A percentile compares a stretch with the other conserved stretches of the same genome.
These are phyloP conservation scores for Notechis scutatus DNA, from an alignment of 2,113 vertebrate species.

Conservation along the genomic window DNA sequence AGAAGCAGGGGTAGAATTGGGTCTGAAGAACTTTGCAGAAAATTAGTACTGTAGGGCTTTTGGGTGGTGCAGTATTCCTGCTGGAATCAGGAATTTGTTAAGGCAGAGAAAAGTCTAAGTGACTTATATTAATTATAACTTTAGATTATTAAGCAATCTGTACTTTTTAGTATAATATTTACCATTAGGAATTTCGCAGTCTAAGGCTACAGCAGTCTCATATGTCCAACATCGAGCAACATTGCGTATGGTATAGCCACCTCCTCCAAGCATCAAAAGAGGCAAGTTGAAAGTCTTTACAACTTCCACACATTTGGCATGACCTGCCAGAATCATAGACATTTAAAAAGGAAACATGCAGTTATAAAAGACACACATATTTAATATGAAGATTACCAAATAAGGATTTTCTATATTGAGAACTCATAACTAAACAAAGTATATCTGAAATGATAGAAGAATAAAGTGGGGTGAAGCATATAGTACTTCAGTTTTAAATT, in stretches of 20 bases:
- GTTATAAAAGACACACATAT: not conserved
- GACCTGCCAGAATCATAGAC: constrained; percentile 65
- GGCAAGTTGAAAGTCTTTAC: constrained; percentile 83
- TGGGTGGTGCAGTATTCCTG: not conserved
- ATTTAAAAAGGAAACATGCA: not conserved
- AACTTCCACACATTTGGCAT: constrained; percentile 84
- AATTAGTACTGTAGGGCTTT: not conserved
- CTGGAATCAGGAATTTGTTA: not conserved
- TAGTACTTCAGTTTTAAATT: not conserved
- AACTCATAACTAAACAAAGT: not conserved
- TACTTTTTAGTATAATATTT: constrained; percentile 26
- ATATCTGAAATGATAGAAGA: not conserved
- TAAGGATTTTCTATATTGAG: not conserved
- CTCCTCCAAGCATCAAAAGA: constrained; percentile 80
- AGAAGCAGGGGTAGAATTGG: not conserved
- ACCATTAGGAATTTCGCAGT: constrained; percentile 83
- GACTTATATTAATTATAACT: not conserved
- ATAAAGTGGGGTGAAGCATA: not conserved
- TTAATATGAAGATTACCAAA: not conserved
- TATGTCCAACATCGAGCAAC: constrained; percentile 84
- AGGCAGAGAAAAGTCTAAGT: not conserved
- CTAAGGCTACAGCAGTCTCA: constrained; percentile 81
- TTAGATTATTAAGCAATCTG: not conserved
- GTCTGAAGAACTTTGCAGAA: not conserved
- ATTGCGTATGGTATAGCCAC: constrained; percentile 81